phyloP scores from a whole-genome alignment of 1,140 invertebrate genomes.

The Drosophila ambigua region DNA sequence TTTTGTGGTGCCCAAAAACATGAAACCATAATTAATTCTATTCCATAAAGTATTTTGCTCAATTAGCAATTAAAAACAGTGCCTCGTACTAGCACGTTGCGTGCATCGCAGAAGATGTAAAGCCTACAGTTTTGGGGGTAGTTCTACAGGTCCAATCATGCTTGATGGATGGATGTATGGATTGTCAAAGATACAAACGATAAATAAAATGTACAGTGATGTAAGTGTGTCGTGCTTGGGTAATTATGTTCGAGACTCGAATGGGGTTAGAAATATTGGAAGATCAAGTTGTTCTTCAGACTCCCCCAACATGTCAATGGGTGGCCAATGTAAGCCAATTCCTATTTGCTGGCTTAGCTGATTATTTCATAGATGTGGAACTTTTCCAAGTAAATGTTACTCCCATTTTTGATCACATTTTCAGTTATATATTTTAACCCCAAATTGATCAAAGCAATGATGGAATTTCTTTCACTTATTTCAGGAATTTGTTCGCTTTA shows the following conservation, averaged over 20 bases:
- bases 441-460: background rate
- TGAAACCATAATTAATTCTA: conserved; percentile 50
- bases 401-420: too few species aligned
- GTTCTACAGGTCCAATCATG: conserved; percentile 29
- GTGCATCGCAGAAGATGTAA: conserved; percentile 35
- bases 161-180: conserved; percentile 72
- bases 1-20: conserved; percentile 55
- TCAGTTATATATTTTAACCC: background rate
- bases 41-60: conserved; percentile 66
- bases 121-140: conserved; percentile 32
- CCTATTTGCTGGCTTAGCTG: too few species aligned
- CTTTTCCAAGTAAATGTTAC: too few species aligned
- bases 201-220: conserved; percentile 44
- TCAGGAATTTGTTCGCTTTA: conserved; percentile 24
- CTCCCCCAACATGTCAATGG: too few species aligned
- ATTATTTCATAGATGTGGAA: background rate
- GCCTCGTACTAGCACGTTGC: conserved; percentile 50
- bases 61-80: conserved; percentile 74
- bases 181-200: conserved; percentile 45
- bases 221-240: conserved; percentile 48
- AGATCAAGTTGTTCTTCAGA: too few species aligned
- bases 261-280: conserved; percentile 1
- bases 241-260: conserved; percentile 25
- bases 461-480: background rate
- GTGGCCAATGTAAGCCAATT: too few species aligned